These are phyloP conservation scores for Sminthurides bifidus DNA, from an alignment of 1,140 invertebrate genomes.

Conservation along the genomic window DNA sequence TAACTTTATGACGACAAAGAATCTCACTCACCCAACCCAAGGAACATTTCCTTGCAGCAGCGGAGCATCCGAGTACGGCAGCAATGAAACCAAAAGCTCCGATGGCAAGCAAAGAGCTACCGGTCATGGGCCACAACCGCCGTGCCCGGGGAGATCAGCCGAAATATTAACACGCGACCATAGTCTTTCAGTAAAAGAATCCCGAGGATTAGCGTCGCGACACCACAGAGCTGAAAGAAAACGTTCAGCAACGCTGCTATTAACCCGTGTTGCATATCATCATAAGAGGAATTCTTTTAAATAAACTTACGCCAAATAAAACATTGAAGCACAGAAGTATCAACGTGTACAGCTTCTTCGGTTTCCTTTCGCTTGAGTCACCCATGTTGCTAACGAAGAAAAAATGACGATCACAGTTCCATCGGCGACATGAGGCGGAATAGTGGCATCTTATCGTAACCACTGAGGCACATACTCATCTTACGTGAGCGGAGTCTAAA, in stretches of 20 bases:
- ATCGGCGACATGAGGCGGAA: background rate
- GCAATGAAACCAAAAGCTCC: conserved; percentile 53
- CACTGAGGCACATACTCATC: background rate
- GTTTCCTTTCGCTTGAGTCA: conserved; percentile 10
- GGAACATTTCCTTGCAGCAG: conserved; percentile 56
- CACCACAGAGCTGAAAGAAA: conserved; percentile 52
- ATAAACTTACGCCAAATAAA: conserved; percentile 24
- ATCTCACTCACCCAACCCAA: conserved; percentile 50
- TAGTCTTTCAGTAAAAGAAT: conserved; percentile 55
- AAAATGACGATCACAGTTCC: background rate
- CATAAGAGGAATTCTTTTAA: background rate
- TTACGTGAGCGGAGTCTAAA: background rate
- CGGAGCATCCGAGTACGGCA: conserved; percentile 62
- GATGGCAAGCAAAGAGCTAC: conserved; percentile 40
- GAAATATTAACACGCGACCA: conserved; percentile 53
- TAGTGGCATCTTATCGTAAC: background rate
- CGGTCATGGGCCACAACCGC: conserved; percentile 33
- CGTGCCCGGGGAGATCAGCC: conserved; percentile 46
- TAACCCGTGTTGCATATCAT: background rate
- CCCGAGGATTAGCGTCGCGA: conserved; percentile 52
- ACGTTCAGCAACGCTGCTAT: conserved; percentile 3
- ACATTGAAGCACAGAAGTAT: conserved; percentile 31
- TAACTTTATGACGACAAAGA: background rate
- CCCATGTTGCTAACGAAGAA: conserved; percentile 1
- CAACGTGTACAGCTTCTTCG: conserved; percentile 10